Evolutionary conservation across 2,113 vertebrate species (phyloP).

Genomic region (Chamaea fasciata): DNA sequence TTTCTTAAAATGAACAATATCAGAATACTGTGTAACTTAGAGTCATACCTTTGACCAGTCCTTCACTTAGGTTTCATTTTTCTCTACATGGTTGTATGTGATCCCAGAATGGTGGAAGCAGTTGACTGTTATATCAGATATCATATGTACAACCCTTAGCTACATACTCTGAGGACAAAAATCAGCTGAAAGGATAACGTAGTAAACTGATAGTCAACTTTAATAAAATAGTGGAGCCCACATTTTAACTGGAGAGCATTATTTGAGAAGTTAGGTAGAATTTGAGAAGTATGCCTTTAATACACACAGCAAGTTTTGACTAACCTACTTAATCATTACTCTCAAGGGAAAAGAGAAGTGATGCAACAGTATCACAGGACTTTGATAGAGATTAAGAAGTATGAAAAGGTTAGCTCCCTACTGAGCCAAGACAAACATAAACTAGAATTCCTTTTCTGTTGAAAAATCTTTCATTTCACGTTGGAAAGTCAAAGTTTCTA

Average conservation of each 20-base stretch:
- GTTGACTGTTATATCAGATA: background rate
- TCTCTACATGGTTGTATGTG: background rate
- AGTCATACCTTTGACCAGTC: background rate
- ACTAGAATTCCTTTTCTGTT: background rate
- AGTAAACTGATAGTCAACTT: background rate
- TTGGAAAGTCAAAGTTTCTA: background rate
- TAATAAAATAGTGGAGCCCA: background rate
- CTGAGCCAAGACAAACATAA: background rate
- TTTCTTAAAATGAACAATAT: background rate
- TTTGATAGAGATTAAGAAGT: background rate
- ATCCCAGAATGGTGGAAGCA: background rate
- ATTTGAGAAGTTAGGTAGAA: background rate
- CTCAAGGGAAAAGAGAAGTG: background rate
- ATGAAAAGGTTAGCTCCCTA: background rate
- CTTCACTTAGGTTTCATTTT: background rate
- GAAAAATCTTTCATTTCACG: background rate
- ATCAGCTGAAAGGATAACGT: background rate
- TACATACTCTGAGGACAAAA: background rate
- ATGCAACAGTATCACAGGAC: background rate
- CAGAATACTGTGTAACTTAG: background rate
- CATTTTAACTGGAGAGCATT: background rate
- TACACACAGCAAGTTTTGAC: background rate
- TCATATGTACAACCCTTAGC: rapidly evolving
- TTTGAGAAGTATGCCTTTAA: background rate
- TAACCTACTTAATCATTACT: background rate